phyloP scores from a whole-genome alignment of 1,140 invertebrate genomes.

The Ridgeia piscesae region DNA sequence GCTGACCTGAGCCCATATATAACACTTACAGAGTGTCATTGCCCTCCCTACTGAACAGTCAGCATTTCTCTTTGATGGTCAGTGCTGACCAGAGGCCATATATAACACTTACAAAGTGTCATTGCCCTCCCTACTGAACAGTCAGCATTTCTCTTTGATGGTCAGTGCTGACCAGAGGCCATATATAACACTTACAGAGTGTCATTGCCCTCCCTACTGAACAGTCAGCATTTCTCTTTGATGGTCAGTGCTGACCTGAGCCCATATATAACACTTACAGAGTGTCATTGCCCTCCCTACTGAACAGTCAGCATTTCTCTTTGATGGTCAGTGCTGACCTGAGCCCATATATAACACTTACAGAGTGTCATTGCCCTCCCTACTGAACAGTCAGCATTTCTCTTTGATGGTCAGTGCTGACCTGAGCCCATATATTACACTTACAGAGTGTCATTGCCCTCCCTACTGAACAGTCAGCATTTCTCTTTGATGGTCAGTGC shows the following conservation, averaged over 20 bases:
- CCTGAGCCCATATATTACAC: neutral
- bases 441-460: neutral
- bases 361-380: neutral
- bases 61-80: no score
- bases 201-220: neutral
- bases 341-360: neutral
- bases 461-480: neutral
- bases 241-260: no score
- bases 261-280: neutral
- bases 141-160: no score
- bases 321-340: no score
- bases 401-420: no score
- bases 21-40: neutral
- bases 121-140: neutral
- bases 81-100: no score
- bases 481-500: no score
- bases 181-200: neutral
- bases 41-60: neutral
- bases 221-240: no score
- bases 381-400: neutral
- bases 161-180: no score
- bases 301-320: no score
- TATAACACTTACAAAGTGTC: neutral
- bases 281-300: neutral
- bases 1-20: neutral